These are phyloP conservation scores for Flexamia atlantica DNA, from an alignment of 2,888 invertebrate species.

Conservation along the genomic window DNA sequence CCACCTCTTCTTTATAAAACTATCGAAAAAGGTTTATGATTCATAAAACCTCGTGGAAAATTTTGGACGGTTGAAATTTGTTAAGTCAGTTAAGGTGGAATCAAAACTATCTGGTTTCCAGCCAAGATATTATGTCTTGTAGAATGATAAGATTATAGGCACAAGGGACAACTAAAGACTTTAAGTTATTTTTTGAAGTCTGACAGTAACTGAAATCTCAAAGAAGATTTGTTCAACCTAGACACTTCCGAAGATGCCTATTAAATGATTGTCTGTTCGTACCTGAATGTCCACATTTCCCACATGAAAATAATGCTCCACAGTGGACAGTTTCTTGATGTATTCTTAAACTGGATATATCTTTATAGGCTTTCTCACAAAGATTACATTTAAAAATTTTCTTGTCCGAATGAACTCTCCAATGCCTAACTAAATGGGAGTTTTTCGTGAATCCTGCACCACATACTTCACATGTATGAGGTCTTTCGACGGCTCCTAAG, in stretches of 20 bases:
- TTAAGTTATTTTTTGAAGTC: too few species aligned
- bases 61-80: too few species aligned
- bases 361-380: constrained; percentile 26
- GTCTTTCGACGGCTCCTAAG: neutral
- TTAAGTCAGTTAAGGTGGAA: too few species aligned
- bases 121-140: too few species aligned
- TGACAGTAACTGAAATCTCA: too few species aligned
- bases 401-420: constrained; percentile 5
- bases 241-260: neutral
- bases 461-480: constrained; percentile 27
- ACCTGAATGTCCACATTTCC: neutral
- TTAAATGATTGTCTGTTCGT: neutral
- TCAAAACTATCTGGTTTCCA: too few species aligned
- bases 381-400: neutral
- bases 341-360: neutral
- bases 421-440: neutral
- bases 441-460: neutral
- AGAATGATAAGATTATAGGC: too few species aligned
- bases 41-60: too few species aligned
- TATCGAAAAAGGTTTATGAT: too few species aligned
- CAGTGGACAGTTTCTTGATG: constrained; percentile 21
- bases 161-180: too few species aligned
- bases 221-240: too few species aligned
- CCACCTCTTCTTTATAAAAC: too few species aligned
- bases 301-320: neutral